Evolutionary conservation across 2,888 invertebrate genomes (phyloP).

Genomic region (Beris chalybata): DNA sequence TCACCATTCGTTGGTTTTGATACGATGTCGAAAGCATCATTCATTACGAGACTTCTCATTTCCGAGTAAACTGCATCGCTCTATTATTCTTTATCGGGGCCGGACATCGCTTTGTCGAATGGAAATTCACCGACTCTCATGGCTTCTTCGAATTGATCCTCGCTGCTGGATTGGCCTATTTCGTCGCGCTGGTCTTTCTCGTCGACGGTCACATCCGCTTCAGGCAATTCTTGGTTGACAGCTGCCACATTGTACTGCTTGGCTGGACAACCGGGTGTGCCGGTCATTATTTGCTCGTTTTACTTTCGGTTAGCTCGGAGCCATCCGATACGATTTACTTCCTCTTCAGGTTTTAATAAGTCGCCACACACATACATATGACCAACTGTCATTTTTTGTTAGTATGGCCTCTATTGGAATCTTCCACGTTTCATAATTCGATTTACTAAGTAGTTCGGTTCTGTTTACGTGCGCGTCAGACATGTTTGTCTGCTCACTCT

Average conservation of each 20-base stretch:
- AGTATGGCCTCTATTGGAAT: neutral
- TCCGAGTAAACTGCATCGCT: conserved; percentile 39
- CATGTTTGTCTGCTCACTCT: too few species aligned
- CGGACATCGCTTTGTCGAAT: too few species aligned
- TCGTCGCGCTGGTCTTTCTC: conserved; percentile 37
- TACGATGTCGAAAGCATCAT: conserved; percentile 42
- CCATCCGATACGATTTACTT: too few species aligned
- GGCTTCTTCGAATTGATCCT: neutral
- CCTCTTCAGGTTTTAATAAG: too few species aligned
- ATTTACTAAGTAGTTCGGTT: too few species aligned
- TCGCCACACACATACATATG: too few species aligned
- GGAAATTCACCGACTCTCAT: conserved; percentile 4
- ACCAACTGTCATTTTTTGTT: too few species aligned
- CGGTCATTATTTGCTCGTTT: too few species aligned
- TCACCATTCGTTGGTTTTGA: conserved; percentile 40
- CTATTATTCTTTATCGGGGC: too few species aligned
- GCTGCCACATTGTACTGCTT: neutral
- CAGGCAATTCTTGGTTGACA: neutral
- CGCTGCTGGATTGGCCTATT: neutral
- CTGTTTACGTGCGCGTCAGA: too few species aligned
- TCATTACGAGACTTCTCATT: conserved; percentile 35
- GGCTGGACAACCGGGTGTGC: too few species aligned
- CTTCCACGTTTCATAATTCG: neutral
- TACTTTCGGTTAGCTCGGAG: too few species aligned
- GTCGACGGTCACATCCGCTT: conserved; percentile 5